Conservation (phyloP, 2,113 vertebrate species). For the Oreotrochilus melanogaster region DNA sequence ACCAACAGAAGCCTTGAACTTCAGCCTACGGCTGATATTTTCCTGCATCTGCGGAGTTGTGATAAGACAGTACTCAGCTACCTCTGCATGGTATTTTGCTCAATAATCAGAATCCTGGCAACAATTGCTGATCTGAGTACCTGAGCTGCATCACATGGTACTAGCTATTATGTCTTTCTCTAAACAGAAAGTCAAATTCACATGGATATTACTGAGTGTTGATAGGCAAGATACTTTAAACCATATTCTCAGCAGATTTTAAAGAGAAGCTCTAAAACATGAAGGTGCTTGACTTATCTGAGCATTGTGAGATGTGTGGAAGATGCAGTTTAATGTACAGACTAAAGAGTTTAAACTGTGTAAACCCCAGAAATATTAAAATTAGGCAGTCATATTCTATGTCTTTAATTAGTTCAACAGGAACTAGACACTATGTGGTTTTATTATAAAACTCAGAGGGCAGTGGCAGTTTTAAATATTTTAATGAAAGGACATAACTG, state of each 20-base stretch:
- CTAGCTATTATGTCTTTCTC: background rate
- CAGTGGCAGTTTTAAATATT: background rate
- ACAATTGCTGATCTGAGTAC: background rate
- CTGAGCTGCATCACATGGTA: background rate
- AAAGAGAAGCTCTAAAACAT: background rate
- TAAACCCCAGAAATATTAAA: background rate
- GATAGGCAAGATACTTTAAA: background rate
- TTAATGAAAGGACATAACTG: background rate
- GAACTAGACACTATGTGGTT: background rate
- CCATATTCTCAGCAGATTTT: rapidly evolving
- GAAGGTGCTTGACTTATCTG: background rate
- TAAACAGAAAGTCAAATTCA: background rate
- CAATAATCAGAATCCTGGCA: background rate
- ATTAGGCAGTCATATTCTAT: background rate
- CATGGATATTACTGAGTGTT: background rate
- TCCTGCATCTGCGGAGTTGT: background rate
- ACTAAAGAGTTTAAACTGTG: background rate
- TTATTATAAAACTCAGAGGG: background rate
- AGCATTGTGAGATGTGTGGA: background rate
- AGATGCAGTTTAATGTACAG: background rate
- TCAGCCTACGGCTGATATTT: background rate
- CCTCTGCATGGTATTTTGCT: background rate
- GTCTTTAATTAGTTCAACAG: background rate
- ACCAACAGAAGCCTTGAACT: background rate
- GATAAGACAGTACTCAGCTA: background rate